phyloP scores from a whole-genome alignment of 2,888 invertebrate genomes.

The Rotaria macrura region DNA sequence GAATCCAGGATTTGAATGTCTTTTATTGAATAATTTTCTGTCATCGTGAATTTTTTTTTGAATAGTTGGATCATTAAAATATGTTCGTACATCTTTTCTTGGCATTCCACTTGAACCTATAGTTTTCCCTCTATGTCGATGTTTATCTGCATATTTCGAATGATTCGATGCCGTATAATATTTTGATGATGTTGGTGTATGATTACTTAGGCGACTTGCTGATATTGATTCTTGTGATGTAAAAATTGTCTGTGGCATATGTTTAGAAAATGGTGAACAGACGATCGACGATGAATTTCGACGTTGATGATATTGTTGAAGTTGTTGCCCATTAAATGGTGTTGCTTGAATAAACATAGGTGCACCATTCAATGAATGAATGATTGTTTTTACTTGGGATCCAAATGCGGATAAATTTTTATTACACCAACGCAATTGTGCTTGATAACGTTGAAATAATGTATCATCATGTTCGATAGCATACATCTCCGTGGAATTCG shows the following conservation, averaged over 20 bases:
- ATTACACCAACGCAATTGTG: slow-evolving; percentile 14
- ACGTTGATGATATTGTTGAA: not conserved
- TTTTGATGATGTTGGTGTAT: not conserved
- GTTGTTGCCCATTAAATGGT: not conserved
- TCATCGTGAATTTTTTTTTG: not conserved
- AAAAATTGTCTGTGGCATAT: too few relatives aligned
- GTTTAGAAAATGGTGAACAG: not conserved
- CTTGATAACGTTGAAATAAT: not conserved
- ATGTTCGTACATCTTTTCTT: not conserved
- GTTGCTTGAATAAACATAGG: not conserved
- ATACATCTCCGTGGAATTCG: not conserved
- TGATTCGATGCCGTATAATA: not conserved
- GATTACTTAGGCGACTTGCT: not conserved
- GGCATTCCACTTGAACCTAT: too few relatives aligned
- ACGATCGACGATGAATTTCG: not conserved
- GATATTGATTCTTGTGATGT: not conserved
- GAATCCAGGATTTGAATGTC: not conserved
- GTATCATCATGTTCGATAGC: not conserved
- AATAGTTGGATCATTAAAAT: slow-evolving; percentile 18
- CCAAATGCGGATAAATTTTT: not conserved
- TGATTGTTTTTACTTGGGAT: not conserved
- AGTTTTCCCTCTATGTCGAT: not conserved
- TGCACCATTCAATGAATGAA: not conserved
- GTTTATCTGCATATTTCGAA: not conserved
- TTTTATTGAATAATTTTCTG: not conserved